Evolutionary conservation across 2,113 vertebrate species (phyloP), one percentile per base, ranked within the genome.

Genomic region (Serinus canaria): DNA sequence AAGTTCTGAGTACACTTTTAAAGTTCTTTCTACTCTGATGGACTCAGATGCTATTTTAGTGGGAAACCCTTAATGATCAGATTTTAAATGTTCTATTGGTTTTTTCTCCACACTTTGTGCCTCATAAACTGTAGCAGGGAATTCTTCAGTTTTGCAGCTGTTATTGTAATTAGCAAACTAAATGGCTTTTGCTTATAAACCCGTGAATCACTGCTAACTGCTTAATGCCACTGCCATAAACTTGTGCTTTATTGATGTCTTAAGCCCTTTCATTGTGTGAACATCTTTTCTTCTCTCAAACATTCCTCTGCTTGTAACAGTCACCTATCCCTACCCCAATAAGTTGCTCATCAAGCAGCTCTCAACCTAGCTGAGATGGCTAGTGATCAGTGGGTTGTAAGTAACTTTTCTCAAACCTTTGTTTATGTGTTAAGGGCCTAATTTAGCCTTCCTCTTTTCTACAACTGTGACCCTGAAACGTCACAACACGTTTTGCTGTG

Each of bases 151-250:
- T 90, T 94, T 88, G 44, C 75, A 78, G 39, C 76, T 93, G 72
- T 86, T 91, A 77, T 47, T 70, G 27, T 90, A 88, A 86, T 94
- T 92, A 94, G 43, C 68, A 88, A 93, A 62, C 64, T 94, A 78
- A 93, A 93, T 83, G 1, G 44, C 53, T 83, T 93, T 47, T 76
- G 31, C 59, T 77, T 93, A 83, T 92, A 78, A 83, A 85, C 19
- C 30, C 0, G 0, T 93, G 82, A 86, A 83, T 95, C 75, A 80
- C 68, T 81, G 56, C 47, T 83, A 90, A 80, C 79, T 83, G 74
- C 81, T 83, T 63, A 86, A 85, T 56, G 63, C 70, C 63, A n/a
- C 68, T 87, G 70, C 68, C 3, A 4, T 86, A 89, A 92, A 64
- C 21, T 39, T 35, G 68, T 62, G 25, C 21, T 91, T 87, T 85